Conservation (phyloP, 2,888 invertebrate species). For the Bedellia somnulentella region DNA sequence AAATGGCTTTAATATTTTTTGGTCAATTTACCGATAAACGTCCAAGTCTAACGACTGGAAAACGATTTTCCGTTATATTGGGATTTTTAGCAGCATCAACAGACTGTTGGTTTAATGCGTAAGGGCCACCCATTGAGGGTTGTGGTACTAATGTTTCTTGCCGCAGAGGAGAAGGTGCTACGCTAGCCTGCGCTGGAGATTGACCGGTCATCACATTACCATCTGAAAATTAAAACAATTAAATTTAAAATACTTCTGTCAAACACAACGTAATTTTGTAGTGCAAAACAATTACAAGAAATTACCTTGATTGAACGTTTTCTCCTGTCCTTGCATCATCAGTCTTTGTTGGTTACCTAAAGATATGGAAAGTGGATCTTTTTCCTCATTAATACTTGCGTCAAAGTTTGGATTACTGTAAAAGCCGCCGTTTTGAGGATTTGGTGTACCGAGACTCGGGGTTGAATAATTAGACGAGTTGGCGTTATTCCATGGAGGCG, state of each 20-base stretch:
- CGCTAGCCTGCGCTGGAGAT: slow-evolving; percentile 66
- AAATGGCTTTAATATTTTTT: background rate
- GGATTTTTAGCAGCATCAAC: slow-evolving; percentile 22
- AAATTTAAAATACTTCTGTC: background rate
- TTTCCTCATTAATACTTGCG: slow-evolving; percentile 39
- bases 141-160: slow-evolving; percentile 55
- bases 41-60: slow-evolving; percentile 51
- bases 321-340: slow-evolving; percentile 35
- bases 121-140: slow-evolving; percentile 49
- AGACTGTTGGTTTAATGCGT: too few relatives aligned
- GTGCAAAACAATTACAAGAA: background rate
- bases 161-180: slow-evolving; percentile 58
- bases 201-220: slow-evolving; percentile 54
- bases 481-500: slow-evolving; percentile 44
- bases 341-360: slow-evolving; percentile 26
- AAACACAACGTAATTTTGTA: background rate
- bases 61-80: slow-evolving; percentile 30
- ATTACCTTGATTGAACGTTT: slow-evolving; percentile 41
- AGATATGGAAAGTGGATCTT: slow-evolving; percentile 51
- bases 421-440: slow-evolving; percentile 50
- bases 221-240: slow-evolving; percentile 17
- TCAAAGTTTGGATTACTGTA: slow-evolving; percentile 46
- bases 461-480: slow-evolving; percentile 43
- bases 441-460: slow-evolving; percentile 34
- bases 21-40: slow-evolving; percentile 42